These are phyloP conservation scores for Pangasius macronema DNA, from an alignment of 2,797 vertebrate species.

Conservation along the genomic window DNA sequence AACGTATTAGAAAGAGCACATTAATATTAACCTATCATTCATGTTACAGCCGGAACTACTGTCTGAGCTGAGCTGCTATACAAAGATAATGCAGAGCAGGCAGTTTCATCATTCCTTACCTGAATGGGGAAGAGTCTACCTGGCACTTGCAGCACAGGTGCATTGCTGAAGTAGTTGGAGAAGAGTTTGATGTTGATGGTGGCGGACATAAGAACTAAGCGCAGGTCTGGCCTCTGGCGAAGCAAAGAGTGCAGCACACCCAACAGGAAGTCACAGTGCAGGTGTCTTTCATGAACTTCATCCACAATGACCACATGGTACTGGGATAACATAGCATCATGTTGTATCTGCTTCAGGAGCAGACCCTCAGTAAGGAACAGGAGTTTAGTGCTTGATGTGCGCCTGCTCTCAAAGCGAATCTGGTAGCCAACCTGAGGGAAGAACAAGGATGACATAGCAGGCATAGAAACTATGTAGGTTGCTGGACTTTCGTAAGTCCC, in stretches of 20 bases:
- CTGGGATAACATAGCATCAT: conserved; percentile 72
- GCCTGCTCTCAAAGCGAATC: conserved; percentile 89
- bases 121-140: conserved; percentile 90
- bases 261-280: conserved; percentile 89
- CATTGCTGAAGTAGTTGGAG: conserved; percentile 79
- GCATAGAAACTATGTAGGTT: background rate
- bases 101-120: conserved; percentile 63
- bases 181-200: conserved; percentile 94
- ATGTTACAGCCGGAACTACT: background rate
- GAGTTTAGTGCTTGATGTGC: conserved; percentile 80
- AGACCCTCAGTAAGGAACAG: conserved; percentile 91
- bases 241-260: conserved; percentile 83
- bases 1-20: background rate
- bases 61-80: background rate
- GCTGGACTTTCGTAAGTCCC: background rate
- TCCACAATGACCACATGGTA: conserved; percentile 87
- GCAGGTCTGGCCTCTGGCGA: conserved; percentile 73
- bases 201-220: conserved; percentile 91
- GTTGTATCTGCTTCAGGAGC: conserved; percentile 87
- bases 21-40: background rate
- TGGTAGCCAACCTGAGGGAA: conserved; percentile 85
- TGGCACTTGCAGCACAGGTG: conserved; percentile 90
- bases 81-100: background rate
- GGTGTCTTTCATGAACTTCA: conserved; percentile 91
- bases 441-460: background rate